Conservation (phyloP, 2,797 vertebrate genomes). For the Eulemur coronatus region DNA sequence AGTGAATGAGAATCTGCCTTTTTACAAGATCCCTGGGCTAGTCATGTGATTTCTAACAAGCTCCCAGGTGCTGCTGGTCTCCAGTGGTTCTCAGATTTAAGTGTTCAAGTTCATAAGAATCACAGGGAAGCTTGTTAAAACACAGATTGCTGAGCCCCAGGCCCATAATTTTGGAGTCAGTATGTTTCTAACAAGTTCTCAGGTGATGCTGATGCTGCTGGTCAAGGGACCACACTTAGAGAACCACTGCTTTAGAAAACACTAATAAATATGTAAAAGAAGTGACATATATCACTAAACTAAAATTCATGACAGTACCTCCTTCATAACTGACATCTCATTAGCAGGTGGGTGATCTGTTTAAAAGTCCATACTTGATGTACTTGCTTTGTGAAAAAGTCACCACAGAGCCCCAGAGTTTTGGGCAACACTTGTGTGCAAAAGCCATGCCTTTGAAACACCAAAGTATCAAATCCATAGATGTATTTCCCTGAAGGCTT, state of each 20-base stretch:
- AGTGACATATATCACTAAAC: background rate
- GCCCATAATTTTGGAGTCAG: background rate
- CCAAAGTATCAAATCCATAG: background rate
- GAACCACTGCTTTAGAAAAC: background rate
- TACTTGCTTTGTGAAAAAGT: background rate
- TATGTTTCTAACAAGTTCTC: background rate
- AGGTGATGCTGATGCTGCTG: background rate
- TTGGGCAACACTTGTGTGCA: background rate
- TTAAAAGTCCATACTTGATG: background rate
- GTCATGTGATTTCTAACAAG: background rate
- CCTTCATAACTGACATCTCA: background rate
- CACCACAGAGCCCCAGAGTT: background rate
- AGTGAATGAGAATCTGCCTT: background rate
- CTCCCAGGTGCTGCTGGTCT: background rate
- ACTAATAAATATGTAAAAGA: background rate
- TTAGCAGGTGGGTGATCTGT: background rate
- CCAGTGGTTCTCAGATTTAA: background rate
- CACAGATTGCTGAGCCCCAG: background rate
- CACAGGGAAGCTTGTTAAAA: background rate
- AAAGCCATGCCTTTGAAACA: background rate
- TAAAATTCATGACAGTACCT: background rate
- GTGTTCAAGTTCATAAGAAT: background rate
- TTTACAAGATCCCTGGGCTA: background rate
- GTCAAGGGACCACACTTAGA: background rate
- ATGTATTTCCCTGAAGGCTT: background rate